Evolutionary conservation across 2,797 vertebrate genomes (phyloP).

Genomic region (Sebastes taczanowskii): DNA sequence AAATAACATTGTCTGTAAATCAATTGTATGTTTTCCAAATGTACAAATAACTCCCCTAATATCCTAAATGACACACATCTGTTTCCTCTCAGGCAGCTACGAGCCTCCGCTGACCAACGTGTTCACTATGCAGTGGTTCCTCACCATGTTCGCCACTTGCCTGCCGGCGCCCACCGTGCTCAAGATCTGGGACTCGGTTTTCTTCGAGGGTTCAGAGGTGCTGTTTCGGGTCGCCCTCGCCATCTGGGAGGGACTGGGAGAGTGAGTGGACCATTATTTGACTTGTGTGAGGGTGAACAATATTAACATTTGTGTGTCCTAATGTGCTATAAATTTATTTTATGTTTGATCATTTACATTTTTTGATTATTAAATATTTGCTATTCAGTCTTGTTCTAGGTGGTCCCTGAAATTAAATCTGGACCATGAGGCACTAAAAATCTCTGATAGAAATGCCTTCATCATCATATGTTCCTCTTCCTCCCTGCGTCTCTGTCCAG

Average conservation of each 20-base stretch:
- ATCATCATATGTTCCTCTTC: too few relatives aligned
- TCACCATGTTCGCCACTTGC: constrained; percentile 98
- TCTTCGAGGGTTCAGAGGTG: constrained; percentile 98
- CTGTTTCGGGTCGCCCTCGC: constrained; percentile 93
- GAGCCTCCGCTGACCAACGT: constrained; percentile 98
- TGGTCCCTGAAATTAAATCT: neutral
- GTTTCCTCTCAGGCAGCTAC: constrained; percentile 88
- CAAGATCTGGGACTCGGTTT: constrained; percentile 99
- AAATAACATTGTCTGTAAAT: neutral
- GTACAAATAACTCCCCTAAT: neutral
- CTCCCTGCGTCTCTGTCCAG: constrained; percentile 71
- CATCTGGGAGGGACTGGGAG: constrained; percentile 95
- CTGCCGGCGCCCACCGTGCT: constrained; percentile 94
- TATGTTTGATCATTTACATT: neutral
- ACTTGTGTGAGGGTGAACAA: neutral
- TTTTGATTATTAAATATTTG: neutral
- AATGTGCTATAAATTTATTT: neutral
- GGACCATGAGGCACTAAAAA: neutral
- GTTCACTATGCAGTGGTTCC: constrained; percentile 99
- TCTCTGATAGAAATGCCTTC: too few relatives aligned
- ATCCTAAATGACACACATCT: neutral
- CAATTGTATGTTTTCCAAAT: neutral
- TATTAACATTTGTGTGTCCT: neutral
- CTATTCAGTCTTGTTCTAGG: neutral
- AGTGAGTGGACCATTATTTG: constrained; percentile 82